Evolutionary conservation across 1,140 invertebrate species (phyloP).

Genomic region (Zaprionus capensis): DNA sequence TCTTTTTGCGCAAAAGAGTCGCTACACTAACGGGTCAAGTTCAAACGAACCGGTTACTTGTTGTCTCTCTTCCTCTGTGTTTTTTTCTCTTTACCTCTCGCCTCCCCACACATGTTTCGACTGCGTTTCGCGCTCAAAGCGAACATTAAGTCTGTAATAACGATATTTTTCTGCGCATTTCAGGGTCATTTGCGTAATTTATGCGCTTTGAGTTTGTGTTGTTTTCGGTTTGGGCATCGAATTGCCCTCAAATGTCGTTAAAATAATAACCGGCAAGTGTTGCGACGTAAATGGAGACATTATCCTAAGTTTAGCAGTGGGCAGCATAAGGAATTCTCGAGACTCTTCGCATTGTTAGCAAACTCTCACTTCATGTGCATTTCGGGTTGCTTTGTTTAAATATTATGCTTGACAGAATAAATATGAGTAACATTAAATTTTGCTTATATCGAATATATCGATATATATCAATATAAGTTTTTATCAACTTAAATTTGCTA

Average conservation of each 20-base stretch:
- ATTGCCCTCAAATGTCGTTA: conserved; percentile 35
- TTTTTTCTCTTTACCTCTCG: not conserved
- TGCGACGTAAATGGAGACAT: conserved; percentile 30
- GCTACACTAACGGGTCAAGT: conserved; percentile 44
- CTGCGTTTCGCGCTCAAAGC: conserved; percentile 13
- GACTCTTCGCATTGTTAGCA: not conserved
- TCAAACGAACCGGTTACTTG: conserved; percentile 44
- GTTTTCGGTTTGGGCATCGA: conserved; percentile 18
- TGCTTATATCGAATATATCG: too few relatives aligned
- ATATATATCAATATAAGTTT: too few relatives aligned
- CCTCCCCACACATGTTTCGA: not conserved
- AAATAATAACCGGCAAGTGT: conserved; percentile 35
- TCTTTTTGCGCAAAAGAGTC: conserved; percentile 8
- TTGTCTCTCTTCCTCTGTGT: not conserved
- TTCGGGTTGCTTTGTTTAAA: not conserved
- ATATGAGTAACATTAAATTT: too few relatives aligned
- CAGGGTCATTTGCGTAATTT: conserved; percentile 48
- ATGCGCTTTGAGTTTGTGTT: conserved; percentile 10
- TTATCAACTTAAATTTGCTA: too few relatives aligned
- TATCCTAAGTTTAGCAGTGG: conserved; percentile 8
- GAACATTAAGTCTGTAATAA: conserved; percentile 26
- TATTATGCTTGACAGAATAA: too few relatives aligned
- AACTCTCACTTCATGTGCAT: not conserved
- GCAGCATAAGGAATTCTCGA: not conserved
- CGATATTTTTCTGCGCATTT: conserved; percentile 30